phyloP scores from a whole-genome alignment of 2,797 vertebrate species.

The Lates japonicus region DNA sequence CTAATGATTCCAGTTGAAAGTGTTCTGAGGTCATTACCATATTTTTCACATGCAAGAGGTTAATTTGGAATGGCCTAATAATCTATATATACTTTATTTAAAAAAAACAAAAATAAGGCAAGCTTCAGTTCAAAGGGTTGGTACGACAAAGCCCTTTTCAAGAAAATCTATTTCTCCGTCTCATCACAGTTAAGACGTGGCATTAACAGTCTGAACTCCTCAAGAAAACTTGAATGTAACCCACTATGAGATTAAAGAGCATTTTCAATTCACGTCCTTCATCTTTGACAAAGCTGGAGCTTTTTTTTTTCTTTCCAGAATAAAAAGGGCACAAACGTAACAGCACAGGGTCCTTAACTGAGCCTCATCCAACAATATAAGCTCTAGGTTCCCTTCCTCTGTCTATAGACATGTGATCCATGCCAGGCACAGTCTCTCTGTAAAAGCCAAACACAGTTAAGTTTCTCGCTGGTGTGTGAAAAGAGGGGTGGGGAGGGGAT shows the following conservation, averaged over 20 bases:
- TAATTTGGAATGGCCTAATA: slow-evolving; percentile 67
- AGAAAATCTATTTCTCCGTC: slow-evolving; percentile 58
- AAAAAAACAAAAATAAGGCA: slow-evolving; percentile 68
- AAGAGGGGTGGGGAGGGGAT: slow-evolving; percentile 47
- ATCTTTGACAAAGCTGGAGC: slow-evolving; percentile 58
- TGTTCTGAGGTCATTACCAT: slow-evolving; percentile 64
- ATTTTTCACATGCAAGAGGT: slow-evolving; percentile 73
- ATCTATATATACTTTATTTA: slow-evolving; percentile 49
- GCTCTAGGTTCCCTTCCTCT: slow-evolving; percentile 42
- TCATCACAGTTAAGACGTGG: slow-evolving; percentile 40
- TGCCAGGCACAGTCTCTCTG: slow-evolving; percentile 69
- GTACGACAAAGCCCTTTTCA: slow-evolving; percentile 78
- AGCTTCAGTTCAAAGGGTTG: slow-evolving; percentile 70
- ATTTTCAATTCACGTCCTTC: slow-evolving; percentile 69
- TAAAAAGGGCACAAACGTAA: slow-evolving; percentile 46
- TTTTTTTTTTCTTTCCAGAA: slow-evolving; percentile 32
- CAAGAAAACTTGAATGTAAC: slow-evolving; percentile 30
- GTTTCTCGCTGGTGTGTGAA: slow-evolving; percentile 86
- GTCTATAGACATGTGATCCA: slow-evolving; percentile 49
- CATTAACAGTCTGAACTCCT: slow-evolving; percentile 53
- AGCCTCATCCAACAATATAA: slow-evolving; percentile 43
- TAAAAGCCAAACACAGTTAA: slow-evolving; percentile 71
- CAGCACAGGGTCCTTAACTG: slow-evolving; percentile 34
- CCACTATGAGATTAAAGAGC: slow-evolving; percentile 18
- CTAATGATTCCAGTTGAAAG: slow-evolving; percentile 80